phyloP scores from a whole-genome alignment of 2,113 vertebrate genomes.

The Bungarus multicinctus region DNA sequence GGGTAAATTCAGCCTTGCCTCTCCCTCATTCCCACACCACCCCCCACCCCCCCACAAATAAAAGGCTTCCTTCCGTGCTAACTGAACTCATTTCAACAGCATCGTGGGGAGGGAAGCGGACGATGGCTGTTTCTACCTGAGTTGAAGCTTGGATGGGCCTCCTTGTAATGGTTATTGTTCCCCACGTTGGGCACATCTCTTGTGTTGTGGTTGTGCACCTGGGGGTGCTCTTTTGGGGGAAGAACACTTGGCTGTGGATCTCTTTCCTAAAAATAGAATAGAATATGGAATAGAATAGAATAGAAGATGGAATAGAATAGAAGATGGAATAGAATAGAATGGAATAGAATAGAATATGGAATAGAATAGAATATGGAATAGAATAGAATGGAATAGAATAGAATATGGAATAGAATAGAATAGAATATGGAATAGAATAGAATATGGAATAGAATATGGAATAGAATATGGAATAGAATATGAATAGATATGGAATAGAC shows the following conservation, averaged over 20 bases:
- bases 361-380: no score
- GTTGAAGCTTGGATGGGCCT: neutral
- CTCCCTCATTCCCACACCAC: neutral
- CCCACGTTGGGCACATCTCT: neutral
- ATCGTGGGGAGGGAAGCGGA: neutral
- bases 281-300: no score
- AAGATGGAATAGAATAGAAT: no score
- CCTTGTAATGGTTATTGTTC: neutral
- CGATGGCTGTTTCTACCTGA: neutral
- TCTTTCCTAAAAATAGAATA: neutral
- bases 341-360: no score
- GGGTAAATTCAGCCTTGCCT: slow-evolving; percentile 66
- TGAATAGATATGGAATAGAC: no score
- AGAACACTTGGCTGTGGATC: neutral
- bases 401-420: no score
- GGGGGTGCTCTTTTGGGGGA: neutral
- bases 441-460: no score
- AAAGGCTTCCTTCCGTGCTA: neutral
- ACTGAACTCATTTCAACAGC: neutral
- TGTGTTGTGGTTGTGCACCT: neutral
- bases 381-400: no score
- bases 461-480: no score
- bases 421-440: no score
- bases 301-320: no score
- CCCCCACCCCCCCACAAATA: no score